Evolutionary conservation across 2,888 invertebrate species (phyloP).

Genomic region (Lasioglossum villosulum): DNA sequence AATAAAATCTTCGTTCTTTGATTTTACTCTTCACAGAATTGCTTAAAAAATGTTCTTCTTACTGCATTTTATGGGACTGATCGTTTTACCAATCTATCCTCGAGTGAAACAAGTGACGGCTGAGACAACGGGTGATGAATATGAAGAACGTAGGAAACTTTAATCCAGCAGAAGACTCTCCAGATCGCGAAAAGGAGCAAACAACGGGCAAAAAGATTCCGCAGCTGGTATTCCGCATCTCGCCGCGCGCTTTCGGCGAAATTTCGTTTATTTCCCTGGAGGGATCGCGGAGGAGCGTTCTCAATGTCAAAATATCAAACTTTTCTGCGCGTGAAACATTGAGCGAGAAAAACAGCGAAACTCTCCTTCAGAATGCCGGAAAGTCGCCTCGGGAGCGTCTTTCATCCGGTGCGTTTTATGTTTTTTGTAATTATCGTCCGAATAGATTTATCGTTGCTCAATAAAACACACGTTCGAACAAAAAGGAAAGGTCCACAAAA

Average conservation of each 20-base stretch:
- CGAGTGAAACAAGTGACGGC: background rate
- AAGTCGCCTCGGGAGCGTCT: background rate
- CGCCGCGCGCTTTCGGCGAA: background rate
- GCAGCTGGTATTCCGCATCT: background rate
- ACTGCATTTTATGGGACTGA: background rate
- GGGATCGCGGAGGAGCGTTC: background rate
- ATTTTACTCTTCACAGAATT: background rate
- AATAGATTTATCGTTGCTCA: background rate
- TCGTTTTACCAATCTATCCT: background rate
- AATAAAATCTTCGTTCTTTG: no score
- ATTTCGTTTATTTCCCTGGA: constrained; percentile 7
- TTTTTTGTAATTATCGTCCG: background rate
- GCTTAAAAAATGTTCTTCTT: background rate
- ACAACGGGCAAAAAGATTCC: background rate
- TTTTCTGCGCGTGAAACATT: background rate
- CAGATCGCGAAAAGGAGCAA: background rate
- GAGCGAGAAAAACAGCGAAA: background rate
- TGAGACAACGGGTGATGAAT: background rate
- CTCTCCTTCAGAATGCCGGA: background rate
- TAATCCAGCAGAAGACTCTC: background rate
- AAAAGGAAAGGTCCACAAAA: background rate
- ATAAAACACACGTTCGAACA: background rate
- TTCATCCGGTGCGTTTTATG: background rate
- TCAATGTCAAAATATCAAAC: background rate
- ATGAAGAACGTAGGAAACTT: background rate